Percentiles rank a stretch among this genome's conserved stretches.
phyloP scores from a whole-genome alignment of 2,888 invertebrate genomes.

The Ctenicera cuprea region DNA sequence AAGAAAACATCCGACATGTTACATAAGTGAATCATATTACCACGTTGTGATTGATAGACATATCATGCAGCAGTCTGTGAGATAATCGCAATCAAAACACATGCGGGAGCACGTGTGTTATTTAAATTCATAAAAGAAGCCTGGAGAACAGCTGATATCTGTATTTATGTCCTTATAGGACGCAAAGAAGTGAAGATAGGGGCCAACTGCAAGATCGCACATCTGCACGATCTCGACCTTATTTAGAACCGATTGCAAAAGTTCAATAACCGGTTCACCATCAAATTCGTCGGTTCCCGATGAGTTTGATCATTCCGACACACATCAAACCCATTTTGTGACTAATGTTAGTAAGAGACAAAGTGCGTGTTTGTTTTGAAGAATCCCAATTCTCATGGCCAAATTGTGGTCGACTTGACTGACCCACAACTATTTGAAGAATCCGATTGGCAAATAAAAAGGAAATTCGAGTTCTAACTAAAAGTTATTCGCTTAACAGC shows the following conservation, averaged over 20 bases:
- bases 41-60: conserved; percentile 19
- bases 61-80: conserved; percentile 13
- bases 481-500: background rate
- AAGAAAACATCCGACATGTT: conserved; percentile 12
- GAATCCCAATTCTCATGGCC: background rate
- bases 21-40: conserved; percentile 32
- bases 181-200: conserved; percentile 6
- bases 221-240: conserved; percentile 28
- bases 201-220: conserved; percentile 26
- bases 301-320: background rate
- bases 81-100: conserved; percentile 40
- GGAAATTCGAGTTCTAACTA: background rate
- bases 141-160: conserved; percentile 32
- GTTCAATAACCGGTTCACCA: conserved; percentile 28
- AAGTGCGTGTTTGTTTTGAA: conserved; percentile 3
- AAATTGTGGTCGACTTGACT: conserved; percentile 5
- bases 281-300: background rate
- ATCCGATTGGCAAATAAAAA: background rate
- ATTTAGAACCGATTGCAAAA: conserved; percentile 21
- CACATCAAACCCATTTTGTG: background rate
- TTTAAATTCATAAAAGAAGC: conserved; percentile 25
- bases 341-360: background rate
- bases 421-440: conserved; percentile 4
- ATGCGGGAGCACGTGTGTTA: conserved; percentile 40
- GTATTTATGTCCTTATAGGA: conserved; percentile 28